phyloP scores from a whole-genome alignment of 1,140 invertebrate genomes.

The Agrilus planipennis region DNA sequence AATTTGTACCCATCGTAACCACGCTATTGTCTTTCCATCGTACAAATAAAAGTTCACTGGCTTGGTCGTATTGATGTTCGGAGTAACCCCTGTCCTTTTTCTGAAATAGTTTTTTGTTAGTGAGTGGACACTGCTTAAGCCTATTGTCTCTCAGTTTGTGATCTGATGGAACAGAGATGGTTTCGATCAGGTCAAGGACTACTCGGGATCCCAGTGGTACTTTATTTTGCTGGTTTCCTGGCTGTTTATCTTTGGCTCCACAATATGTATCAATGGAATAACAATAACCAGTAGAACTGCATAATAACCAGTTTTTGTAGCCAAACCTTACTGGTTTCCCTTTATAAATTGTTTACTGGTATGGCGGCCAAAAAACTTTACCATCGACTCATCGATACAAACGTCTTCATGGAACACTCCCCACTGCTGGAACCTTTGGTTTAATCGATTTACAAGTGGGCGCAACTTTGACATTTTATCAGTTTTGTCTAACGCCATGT shows the following conservation, averaged over 20 bases:
- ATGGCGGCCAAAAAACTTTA: slow-evolving; percentile 11
- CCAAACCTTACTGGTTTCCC: slow-evolving; percentile 22
- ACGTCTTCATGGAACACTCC: slow-evolving; percentile 8
- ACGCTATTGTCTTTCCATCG: slow-evolving; percentile 5
- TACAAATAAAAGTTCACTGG: not conserved
- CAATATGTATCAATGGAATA: slow-evolving; percentile 17
- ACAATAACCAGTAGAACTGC: slow-evolving; percentile 20
- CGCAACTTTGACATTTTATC: slow-evolving; percentile 4
- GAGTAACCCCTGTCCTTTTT: not conserved
- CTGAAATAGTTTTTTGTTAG: not conserved
- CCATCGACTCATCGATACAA: slow-evolving; percentile 8
- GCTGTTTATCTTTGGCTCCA: not conserved
- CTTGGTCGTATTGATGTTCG: not conserved
- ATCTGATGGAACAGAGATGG: not conserved
- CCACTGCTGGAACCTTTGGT: slow-evolving; percentile 7
- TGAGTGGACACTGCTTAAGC: not conserved
- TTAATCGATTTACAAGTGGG: slow-evolving; percentile 2
- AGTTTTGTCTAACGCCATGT: slow-evolving; percentile 1
- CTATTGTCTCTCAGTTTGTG: not conserved
- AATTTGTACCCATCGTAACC: slow-evolving; percentile 3
- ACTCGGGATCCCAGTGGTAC: slow-evolving; percentile 1
- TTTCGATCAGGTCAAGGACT: not conserved
- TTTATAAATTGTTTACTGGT: slow-evolving; percentile 8
- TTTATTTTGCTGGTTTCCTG: not conserved
- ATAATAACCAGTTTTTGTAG: slow-evolving; percentile 22